These are phyloP conservation scores for Callipepla californica DNA, from an alignment of 2,113 vertebrate genomes.

Conservation along the genomic window DNA sequence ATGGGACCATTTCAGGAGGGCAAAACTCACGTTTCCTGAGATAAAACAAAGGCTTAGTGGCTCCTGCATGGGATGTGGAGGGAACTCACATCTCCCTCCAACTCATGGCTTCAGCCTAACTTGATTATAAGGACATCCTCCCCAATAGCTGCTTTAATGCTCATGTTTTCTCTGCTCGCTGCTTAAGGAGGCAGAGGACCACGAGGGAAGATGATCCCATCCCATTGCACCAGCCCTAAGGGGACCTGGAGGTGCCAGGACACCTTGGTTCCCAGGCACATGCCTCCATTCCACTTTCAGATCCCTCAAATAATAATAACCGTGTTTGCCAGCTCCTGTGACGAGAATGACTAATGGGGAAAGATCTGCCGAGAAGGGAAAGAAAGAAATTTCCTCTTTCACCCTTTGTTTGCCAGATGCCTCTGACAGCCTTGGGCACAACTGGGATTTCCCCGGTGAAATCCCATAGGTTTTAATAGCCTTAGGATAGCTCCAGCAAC, in stretches of 20 bases:
- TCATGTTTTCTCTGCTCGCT: neutral
- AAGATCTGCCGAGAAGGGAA: slow-evolving; percentile 35
- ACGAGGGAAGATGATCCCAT: too few species aligned
- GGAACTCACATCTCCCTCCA: neutral
- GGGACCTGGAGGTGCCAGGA: too few species aligned
- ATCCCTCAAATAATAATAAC: slow-evolving; percentile 56
- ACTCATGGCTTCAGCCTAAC: neutral
- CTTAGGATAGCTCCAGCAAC: neutral
- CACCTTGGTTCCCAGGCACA: neutral
- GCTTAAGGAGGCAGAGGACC: neutral
- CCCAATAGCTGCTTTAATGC: neutral
- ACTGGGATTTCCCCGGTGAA: neutral
- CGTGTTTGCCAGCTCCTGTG: slow-evolving; percentile 51
- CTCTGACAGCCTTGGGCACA: neutral
- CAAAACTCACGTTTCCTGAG: neutral
- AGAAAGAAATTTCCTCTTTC: slow-evolving; percentile 15
- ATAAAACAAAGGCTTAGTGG: neutral
- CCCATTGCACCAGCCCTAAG: too few species aligned
- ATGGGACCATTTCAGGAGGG: neutral
- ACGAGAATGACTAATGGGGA: slow-evolving; percentile 68
- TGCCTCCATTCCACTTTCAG: slow-evolving; percentile 52
- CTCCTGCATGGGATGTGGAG: neutral
- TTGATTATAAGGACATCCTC: neutral
- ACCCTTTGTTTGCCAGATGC: slow-evolving; percentile 54
- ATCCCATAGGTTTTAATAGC: neutral